A percentile compares a stretch with the other conserved stretches of the same genome.
These are phyloP conservation scores for Mactra quadrangularis DNA, from an alignment of 1,140 invertebrate species.

Conservation along the genomic window DNA sequence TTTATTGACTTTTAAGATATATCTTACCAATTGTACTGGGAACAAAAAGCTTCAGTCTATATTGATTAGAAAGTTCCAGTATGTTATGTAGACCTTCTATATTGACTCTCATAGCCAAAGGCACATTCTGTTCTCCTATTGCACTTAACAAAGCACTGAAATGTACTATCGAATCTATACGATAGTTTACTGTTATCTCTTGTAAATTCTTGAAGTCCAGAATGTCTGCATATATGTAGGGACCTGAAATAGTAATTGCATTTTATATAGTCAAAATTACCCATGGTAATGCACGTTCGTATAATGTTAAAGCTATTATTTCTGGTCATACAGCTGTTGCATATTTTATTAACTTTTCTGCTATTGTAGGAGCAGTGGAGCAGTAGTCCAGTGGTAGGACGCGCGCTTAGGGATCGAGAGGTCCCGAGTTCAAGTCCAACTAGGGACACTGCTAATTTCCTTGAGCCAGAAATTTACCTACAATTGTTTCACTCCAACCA, in stretches of 20 bases:
- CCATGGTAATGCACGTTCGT: no score
- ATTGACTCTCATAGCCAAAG: constrained; percentile 92
- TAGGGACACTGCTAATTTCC: no score
- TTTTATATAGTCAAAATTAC: no score
- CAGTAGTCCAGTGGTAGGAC: no score
- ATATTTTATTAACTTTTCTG: no score
- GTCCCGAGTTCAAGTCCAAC: no score
- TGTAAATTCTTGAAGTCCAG: constrained; percentile 95
- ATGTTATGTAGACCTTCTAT: constrained; percentile 95
- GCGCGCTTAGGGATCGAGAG: no score
- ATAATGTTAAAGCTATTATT: no score
- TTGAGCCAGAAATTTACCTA: no score
- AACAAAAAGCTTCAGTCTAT: constrained; percentile 94
- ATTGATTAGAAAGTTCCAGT: constrained; percentile 94
- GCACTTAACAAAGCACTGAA: constrained; percentile 96
- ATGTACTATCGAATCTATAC: constrained; percentile 96
- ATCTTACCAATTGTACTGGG: constrained; percentile 93
- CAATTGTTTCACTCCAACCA: no score
- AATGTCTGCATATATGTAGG: constrained; percentile 95
- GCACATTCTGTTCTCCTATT: constrained; percentile 95
- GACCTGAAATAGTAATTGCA: constrained; percentile 86
- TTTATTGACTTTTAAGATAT: not conserved
- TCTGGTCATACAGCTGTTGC: no score
- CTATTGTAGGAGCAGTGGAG: no score
- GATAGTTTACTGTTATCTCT: constrained; percentile 94